Percentiles rank a stretch among this genome's conserved stretches.
Evolutionary conservation across 2,113 vertebrate genomes (phyloP).

Genomic region (Chloropsis cyanopogon): DNA sequence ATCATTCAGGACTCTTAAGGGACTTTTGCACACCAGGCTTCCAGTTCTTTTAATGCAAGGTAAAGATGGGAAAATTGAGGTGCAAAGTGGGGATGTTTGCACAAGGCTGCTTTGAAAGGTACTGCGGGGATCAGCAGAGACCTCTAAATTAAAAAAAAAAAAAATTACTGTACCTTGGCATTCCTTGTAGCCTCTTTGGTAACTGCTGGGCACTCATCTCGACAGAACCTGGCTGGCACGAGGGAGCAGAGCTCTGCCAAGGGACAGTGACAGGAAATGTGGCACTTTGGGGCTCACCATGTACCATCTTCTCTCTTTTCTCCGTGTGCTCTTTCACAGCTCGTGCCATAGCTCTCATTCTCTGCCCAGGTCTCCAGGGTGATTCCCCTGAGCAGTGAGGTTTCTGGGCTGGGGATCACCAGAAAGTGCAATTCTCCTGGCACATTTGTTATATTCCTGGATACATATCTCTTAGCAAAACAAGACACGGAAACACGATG

Average conservation of each 20-base stretch:
- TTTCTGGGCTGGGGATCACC: neutral
- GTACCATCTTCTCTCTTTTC: neutral
- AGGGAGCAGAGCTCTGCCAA: neutral
- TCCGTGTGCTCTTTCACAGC: neutral
- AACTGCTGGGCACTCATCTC: neutral
- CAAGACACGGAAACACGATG: neutral
- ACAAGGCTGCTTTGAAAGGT: neutral
- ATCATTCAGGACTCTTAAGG: neutral
- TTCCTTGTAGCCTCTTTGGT: neutral
- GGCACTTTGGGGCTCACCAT: neutral
- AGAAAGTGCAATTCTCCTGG: neutral
- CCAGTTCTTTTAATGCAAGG: neutral
- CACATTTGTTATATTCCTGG: neutral
- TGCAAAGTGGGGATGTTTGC: neutral
- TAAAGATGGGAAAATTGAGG: slow-evolving; percentile 17
- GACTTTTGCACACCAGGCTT: slow-evolving; percentile 1
- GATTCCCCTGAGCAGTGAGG: neutral
- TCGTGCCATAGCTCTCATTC: neutral
- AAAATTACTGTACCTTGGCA: neutral
- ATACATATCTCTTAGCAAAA: slow-evolving; percentile 9
- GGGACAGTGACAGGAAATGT: neutral
- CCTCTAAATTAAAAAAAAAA: neutral
- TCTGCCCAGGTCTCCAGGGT: neutral
- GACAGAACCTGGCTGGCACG: rapidly evolving
- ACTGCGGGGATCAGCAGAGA: neutral